Percentiles rank a stretch among this genome's conserved stretches.
Evolutionary conservation across 1,140 invertebrate genomes (phyloP).

Genomic region (Melitaea cinxia): DNA sequence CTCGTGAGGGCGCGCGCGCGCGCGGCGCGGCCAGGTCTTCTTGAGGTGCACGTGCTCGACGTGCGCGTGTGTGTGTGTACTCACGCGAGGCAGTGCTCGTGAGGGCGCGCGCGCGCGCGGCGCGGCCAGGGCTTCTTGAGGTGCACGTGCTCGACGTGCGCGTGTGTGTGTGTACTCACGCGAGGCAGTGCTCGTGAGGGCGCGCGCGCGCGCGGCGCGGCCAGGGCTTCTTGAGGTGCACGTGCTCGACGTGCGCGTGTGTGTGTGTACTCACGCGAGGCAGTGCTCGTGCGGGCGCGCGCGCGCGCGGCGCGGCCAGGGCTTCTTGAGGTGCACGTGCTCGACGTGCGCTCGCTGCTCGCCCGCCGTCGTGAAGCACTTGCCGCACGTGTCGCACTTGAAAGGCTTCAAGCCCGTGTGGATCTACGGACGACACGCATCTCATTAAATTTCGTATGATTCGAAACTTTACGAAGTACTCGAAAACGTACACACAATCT

Average conservation of each 20-base stretch:
- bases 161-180: background rate
- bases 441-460: too few relatives aligned
- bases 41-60: too few relatives aligned
- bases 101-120: too few relatives aligned
- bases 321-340: conserved; percentile 71
- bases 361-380: conserved; percentile 85
- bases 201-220: conserved; percentile 48
- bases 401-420: conserved; percentile 91
- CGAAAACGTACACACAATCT: too few relatives aligned
- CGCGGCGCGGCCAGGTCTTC: too few relatives aligned
- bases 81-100: too few relatives aligned
- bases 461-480: too few relatives aligned
- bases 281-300: conserved; percentile 12
- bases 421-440: conserved; percentile 83
- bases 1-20: too few relatives aligned
- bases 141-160: too few relatives aligned
- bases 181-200: background rate
- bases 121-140: too few relatives aligned
- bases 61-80: too few relatives aligned
- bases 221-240: too few relatives aligned
- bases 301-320: conserved; percentile 61
- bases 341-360: conserved; percentile 64
- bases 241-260: background rate
- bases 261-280: background rate
- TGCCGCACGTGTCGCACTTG: conserved; percentile 91